Evolutionary conservation across 2,888 invertebrate genomes (phyloP).

Genomic region (Leptodirus hochenwartii): DNA sequence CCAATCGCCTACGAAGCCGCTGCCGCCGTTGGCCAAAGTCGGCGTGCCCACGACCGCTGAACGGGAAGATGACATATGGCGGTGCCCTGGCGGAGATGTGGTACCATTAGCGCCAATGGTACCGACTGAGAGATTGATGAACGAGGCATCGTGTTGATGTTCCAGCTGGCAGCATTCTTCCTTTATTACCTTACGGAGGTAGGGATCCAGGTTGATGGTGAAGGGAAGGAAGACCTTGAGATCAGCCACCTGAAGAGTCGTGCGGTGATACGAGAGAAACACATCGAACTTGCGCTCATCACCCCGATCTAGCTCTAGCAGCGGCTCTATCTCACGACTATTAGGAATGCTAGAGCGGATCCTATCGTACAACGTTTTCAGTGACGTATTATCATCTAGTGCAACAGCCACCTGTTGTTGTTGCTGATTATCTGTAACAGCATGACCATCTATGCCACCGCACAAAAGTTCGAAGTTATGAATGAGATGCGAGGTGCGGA

Average conservation of each 20-base stretch:
- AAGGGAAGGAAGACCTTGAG: slow-evolving; percentile 93
- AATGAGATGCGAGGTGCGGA: slow-evolving; percentile 93
- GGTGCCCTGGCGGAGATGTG: slow-evolving; percentile 14
- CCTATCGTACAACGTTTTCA: slow-evolving; percentile 85
- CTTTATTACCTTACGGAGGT: slow-evolving; percentile 90
- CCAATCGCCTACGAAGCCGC: slow-evolving; percentile 14
- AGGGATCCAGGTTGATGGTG: slow-evolving; percentile 96
- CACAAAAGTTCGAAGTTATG: slow-evolving; percentile 90
- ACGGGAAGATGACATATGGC: too few relatives aligned
- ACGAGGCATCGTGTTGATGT: too few relatives aligned
- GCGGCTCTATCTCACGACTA: slow-evolving; percentile 71
- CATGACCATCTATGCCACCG: too few relatives aligned
- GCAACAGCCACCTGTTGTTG: too few relatives aligned
- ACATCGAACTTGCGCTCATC: slow-evolving; percentile 92
- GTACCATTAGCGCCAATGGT: slow-evolving; percentile 10
- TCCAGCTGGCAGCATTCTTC: slow-evolving; percentile 25
- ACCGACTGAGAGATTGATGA: slow-evolving; percentile 11
- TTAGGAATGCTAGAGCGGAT: slow-evolving; percentile 66
- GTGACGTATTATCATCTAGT: slow-evolving; percentile 70
- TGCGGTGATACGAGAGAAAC: slow-evolving; percentile 75
- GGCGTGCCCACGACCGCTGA: too few relatives aligned
- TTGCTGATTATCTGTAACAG: too few relatives aligned
- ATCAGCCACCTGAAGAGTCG: slow-evolving; percentile 69
- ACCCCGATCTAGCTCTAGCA: slow-evolving; percentile 81
- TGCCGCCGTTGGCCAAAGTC: too few relatives aligned